Conservation (phyloP, 2,888 invertebrate species). For the Mesopsocus fuscifrons region DNA sequence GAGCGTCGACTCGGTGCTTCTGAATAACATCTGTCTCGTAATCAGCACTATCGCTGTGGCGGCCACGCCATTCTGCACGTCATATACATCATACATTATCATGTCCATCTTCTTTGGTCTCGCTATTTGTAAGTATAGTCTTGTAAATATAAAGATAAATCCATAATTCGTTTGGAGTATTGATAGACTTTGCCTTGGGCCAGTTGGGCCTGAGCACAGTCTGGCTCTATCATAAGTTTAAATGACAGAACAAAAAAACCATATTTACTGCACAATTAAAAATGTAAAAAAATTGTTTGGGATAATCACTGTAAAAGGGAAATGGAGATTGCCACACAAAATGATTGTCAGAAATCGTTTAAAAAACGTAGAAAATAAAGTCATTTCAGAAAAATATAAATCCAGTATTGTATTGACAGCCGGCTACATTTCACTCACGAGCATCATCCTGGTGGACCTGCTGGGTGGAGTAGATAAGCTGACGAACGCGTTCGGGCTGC, state of each 20-base stretch:
- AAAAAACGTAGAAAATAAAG: no score
- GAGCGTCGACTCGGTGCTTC: conserved; percentile 72
- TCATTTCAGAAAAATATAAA: no score
- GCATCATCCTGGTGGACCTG: conserved; percentile 91
- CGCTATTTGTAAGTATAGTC: conserved; percentile 59
- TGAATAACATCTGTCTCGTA: conserved; percentile 85
- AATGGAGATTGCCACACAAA: no score
- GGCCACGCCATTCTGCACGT: conserved; percentile 62
- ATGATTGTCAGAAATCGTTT: no score
- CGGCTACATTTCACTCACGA: conserved; percentile 93
- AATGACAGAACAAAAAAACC: no score
- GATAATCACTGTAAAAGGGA: no score
- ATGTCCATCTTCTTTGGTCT: conserved; percentile 81
- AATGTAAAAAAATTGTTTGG: no score
- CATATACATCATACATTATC: conserved; percentile 54
- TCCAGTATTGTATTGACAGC: conserved; percentile 49
- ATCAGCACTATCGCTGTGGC: conserved; percentile 74
- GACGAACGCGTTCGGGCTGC: conserved; percentile 91
- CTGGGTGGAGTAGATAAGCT: conserved; percentile 77
- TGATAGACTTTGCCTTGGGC: background rate
- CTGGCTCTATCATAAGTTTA: no score
- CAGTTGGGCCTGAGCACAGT: conserved; percentile 1
- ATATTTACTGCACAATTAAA: no score
- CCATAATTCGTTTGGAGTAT: no score
- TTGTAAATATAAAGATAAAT: no score